These are phyloP conservation scores for Callyntrura sp. DNA, from an alignment of 2,888 invertebrate species.

Conservation along the genomic window DNA sequence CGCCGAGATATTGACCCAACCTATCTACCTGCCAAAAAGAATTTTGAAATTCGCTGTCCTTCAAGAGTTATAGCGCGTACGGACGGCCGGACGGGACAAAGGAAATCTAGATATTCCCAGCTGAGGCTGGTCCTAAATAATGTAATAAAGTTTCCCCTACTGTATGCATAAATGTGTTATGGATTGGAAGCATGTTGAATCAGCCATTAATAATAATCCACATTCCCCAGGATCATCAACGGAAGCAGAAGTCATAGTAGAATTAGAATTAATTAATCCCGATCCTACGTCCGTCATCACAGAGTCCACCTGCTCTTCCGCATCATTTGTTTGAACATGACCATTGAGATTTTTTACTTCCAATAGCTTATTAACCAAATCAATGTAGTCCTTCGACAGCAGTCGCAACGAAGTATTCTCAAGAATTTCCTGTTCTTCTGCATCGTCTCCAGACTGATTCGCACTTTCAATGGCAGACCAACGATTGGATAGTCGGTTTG, in stretches of 20 bases:
- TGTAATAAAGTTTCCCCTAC: too few species aligned
- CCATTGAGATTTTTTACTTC: constrained; percentile 62
- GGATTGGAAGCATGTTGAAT: constrained; percentile 78
- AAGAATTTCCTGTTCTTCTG: constrained; percentile 81
- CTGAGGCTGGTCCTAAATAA: too few species aligned
- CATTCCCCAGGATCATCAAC: constrained; percentile 80
- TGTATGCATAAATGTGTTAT: constrained; percentile 80
- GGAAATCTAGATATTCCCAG: too few species aligned
- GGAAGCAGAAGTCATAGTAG: constrained; percentile 7
- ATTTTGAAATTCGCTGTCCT: too few species aligned
- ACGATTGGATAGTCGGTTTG: constrained; percentile 75
- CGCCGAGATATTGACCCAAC: too few species aligned
- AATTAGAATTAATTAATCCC: not conserved
- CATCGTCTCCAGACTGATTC: constrained; percentile 69
- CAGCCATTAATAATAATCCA: constrained; percentile 78
- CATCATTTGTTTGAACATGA: not conserved
- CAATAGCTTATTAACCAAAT: constrained; percentile 79
- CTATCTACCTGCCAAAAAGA: too few species aligned
- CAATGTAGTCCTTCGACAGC: constrained; percentile 82
- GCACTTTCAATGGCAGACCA: constrained; percentile 80
- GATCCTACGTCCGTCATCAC: constrained; percentile 56
- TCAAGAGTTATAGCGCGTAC: too few species aligned
- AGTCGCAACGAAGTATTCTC: constrained; percentile 81
- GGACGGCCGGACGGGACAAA: too few species aligned
- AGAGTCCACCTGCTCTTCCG: constrained; percentile 69